phyloP scores from a whole-genome alignment of 2,113 vertebrate genomes.

The Sinocyclocheilus grahami region DNA sequence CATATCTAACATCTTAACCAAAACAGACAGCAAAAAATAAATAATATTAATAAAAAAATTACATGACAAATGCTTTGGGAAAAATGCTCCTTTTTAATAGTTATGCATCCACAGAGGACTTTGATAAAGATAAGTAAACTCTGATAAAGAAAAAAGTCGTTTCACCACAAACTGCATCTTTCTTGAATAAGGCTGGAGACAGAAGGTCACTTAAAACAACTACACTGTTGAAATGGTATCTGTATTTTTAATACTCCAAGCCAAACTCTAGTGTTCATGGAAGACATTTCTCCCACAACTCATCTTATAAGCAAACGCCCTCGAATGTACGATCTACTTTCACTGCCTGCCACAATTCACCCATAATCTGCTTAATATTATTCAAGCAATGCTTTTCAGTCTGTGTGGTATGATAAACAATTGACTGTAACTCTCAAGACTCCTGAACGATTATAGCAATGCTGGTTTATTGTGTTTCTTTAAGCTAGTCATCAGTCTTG shows the following conservation, averaged over 20 bases:
- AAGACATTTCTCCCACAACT: not conserved
- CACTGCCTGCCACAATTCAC: constrained; percentile 3
- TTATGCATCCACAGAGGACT: constrained; percentile 7
- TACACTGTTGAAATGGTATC: constrained; percentile 15
- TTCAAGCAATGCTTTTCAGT: constrained; percentile 24
- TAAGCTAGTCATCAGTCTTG: constrained; percentile 88
- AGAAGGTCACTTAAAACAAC: constrained; percentile 36
- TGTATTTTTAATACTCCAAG: not conserved
- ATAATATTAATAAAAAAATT: not conserved
- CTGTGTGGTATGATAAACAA: constrained; percentile 19
- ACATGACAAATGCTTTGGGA: not conserved
- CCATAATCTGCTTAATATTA: not conserved
- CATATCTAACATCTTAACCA: not conserved
- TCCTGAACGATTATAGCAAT: constrained; percentile 15
- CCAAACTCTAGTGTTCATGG: constrained; percentile 5
- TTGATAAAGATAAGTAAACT: not conserved
- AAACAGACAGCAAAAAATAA: not conserved
- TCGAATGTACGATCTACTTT: not conserved
- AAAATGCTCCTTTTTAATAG: not conserved
- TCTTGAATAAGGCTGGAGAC: not conserved
- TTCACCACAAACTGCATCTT: not conserved
- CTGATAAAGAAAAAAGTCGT: not conserved
- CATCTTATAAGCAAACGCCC: not conserved
- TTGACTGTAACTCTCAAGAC: not conserved
- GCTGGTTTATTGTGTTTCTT: not conserved